Conservation (phyloP, 1,140 invertebrate genomes). For the Lasaia peninsularis region DNA sequence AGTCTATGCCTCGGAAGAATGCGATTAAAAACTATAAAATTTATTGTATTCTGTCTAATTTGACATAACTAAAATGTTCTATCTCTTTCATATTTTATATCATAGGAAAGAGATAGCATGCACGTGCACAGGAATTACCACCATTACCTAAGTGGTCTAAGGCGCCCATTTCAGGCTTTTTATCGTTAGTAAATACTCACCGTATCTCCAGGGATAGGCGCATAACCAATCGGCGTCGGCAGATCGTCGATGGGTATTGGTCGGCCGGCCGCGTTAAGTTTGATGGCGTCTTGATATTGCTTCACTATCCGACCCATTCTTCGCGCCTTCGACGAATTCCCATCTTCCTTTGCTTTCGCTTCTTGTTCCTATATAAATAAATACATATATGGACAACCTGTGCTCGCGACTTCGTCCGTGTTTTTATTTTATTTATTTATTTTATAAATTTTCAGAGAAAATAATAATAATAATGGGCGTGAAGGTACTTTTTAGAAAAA, state of each 20-base stretch:
- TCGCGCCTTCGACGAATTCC: constrained; percentile 90
- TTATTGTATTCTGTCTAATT: too few relatives aligned
- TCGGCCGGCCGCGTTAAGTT: constrained; percentile 86
- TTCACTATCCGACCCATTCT: constrained; percentile 95
- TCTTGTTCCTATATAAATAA: constrained; percentile 74
- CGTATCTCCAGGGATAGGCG: constrained; percentile 66
- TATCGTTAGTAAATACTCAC: constrained; percentile 37
- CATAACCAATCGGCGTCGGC: constrained; percentile 90
- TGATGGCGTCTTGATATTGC: constrained; percentile 95
- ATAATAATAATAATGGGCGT: too few relatives aligned
- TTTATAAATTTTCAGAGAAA: too few relatives aligned
- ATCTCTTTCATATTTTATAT: too few relatives aligned
- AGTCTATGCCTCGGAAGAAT: too few relatives aligned
- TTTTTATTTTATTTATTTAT: constrained; percentile 23
- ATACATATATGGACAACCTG: neutral
- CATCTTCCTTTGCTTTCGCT: constrained; percentile 85
- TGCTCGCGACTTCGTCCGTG: too few relatives aligned
- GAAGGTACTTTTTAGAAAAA: too few relatives aligned
- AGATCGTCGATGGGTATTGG: constrained; percentile 89
- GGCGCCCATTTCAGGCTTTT: too few relatives aligned
- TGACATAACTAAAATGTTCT: too few relatives aligned
- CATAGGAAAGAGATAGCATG: too few relatives aligned
- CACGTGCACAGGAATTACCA: constrained; percentile 26
- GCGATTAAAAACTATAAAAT: too few relatives aligned
- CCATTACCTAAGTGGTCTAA: neutral